A percentile compares a stretch with the other conserved stretches of the same genome.
Evolutionary conservation across 2,888 invertebrate species (phyloP).

Genomic region (Xestia rhomboidea): DNA sequence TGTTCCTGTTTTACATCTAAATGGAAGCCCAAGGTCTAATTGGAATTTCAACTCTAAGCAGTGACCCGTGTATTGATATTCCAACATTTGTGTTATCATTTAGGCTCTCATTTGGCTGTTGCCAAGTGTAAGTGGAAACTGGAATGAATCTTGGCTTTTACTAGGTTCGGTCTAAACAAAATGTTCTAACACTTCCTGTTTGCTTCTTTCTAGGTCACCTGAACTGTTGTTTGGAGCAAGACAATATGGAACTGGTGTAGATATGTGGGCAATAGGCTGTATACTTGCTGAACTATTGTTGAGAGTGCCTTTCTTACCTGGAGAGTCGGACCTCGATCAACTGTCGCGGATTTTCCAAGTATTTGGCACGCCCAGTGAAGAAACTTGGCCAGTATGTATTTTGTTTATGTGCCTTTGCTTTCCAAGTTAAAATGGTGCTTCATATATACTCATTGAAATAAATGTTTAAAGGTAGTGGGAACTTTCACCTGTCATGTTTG

Average conservation of each 20-base stretch:
- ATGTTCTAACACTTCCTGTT: not conserved
- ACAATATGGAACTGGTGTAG: slow-evolving; percentile 98
- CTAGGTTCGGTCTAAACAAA: too few species aligned
- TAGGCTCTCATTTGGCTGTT: not conserved
- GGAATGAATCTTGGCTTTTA: too few species aligned
- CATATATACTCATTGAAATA: too few species aligned
- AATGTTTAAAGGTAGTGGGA: too few species aligned
- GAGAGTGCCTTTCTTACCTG: slow-evolving; percentile 98
- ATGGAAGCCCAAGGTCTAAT: not conserved
- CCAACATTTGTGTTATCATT: too few species aligned
- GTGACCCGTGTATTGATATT: not conserved
- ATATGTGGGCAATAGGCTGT: slow-evolving; percentile 99
- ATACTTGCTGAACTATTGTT: slow-evolving; percentile 98
- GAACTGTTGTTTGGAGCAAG: slow-evolving; percentile 98
- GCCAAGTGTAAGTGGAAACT: not conserved
- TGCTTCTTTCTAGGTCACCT: slow-evolving; percentile 92
- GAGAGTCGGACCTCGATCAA: slow-evolving; percentile 99
- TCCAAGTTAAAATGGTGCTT: too few species aligned
- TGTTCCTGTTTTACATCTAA: too few species aligned
- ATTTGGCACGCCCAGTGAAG: slow-evolving; percentile 97
- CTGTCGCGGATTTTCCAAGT: slow-evolving; percentile 98
- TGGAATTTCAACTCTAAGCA: not conserved
- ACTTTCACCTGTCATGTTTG: too few species aligned
- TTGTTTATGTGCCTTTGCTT: not conserved
- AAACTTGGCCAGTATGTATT: slow-evolving; percentile 95